Evolutionary conservation across 30 jellyfish, hydroid and myxozoan species (phyloP).

Genomic region (Turritopsis rubra): DNA sequence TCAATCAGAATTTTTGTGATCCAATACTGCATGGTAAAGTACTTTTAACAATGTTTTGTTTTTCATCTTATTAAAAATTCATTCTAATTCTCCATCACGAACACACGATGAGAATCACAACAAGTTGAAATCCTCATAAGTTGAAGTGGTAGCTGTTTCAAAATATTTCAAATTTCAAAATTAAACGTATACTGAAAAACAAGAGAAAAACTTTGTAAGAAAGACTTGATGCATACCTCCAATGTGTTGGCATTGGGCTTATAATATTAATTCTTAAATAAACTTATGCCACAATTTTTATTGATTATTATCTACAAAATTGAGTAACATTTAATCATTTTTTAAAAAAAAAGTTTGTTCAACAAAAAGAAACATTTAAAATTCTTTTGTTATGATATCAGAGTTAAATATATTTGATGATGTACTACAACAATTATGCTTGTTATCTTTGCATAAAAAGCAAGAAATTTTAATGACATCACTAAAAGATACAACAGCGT

Average conservation of each 20-base stretch:
- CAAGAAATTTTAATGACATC: constrained; percentile 11
- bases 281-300: not conserved
- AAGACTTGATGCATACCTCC: not conserved
- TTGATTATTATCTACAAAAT: not conserved
- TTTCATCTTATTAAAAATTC: not conserved
- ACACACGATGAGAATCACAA: no score
- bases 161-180: not conserved
- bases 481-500: not conserved
- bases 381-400: not conserved
- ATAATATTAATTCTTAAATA: not conserved
- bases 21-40: no score
- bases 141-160: not conserved
- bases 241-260: not conserved
- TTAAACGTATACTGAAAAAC: no score
- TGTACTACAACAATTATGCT: not conserved
- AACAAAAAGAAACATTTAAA: not conserved
- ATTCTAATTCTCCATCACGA: not conserved
- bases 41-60: no score
- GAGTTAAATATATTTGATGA: not conserved
- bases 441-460: not conserved
- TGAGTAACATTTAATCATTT: not conserved
- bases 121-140: no score
- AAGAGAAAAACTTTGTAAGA: not conserved
- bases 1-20: not conserved
- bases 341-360: not conserved